phyloP scores from a whole-genome alignment of 2,888 invertebrate genomes.

The Caradrina clavipalpis region DNA sequence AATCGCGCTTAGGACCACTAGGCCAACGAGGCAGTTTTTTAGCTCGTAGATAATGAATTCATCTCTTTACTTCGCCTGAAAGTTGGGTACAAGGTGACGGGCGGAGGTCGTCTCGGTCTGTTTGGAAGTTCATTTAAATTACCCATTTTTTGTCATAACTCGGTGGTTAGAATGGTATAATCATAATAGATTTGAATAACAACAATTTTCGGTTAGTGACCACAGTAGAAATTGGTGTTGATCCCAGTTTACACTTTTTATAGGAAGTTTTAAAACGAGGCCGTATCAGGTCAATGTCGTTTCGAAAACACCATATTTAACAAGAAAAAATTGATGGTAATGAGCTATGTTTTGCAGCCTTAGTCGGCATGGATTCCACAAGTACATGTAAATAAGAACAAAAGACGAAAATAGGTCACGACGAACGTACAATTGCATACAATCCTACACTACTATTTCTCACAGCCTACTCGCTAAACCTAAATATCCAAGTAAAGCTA shows the following conservation, averaged over 20 bases:
- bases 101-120: conserved; percentile 72
- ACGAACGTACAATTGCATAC: conserved; percentile 33
- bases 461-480: conserved; percentile 50
- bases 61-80: conserved; percentile 58
- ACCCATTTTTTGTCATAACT: conserved; percentile 55
- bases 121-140: conserved; percentile 65
- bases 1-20: too few species aligned
- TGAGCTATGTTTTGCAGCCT: not conserved
- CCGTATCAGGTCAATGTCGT: conserved; percentile 26
- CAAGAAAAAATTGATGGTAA: not conserved
- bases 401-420: conserved; percentile 12
- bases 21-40: too few species aligned
- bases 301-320: not conserved
- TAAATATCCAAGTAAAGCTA: conserved; percentile 45
- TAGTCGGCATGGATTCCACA: not conserved
- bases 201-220: conserved; percentile 27
- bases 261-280: conserved; percentile 23
- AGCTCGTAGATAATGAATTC: conserved; percentile 19
- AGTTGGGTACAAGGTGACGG: conserved; percentile 66
- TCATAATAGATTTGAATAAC: conserved; percentile 41
- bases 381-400: conserved; percentile 1
- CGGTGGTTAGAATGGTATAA: conserved; percentile 59
- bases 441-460: conserved; percentile 47
- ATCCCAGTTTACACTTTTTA: conserved; percentile 21
- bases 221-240: conserved; percentile 44